Conservation (phyloP, 2,888 invertebrate species). For the Pristionchus mayeri region DNA sequence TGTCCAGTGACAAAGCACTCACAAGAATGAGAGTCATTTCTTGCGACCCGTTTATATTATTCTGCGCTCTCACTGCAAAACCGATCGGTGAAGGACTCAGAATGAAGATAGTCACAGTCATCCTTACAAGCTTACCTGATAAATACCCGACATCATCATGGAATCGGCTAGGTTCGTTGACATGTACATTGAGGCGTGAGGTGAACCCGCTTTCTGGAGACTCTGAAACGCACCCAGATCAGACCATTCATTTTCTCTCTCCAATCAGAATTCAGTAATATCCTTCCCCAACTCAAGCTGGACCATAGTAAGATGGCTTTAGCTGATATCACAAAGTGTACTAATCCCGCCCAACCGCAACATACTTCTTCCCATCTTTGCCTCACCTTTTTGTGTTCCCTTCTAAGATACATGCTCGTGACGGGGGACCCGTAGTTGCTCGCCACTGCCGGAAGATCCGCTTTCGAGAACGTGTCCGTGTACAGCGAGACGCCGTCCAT, state of each 20-base stretch:
- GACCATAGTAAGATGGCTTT: too few species aligned
- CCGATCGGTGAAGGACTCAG: too few species aligned
- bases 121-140: slow-evolving; percentile 62
- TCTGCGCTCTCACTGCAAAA: too few species aligned
- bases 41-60: too few species aligned
- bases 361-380: too few species aligned
- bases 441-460: slow-evolving; percentile 49
- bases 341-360: too few species aligned
- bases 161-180: slow-evolving; percentile 33
- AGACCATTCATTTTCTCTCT: neutral
- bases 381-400: slow-evolving; percentile 57
- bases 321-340: too few species aligned
- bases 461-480: slow-evolving; percentile 61
- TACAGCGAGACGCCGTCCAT: slow-evolving; percentile 54
- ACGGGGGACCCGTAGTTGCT: slow-evolving; percentile 52
- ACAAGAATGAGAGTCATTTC: too few species aligned
- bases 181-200: slow-evolving; percentile 45
- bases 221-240: slow-evolving; percentile 43
- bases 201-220: slow-evolving; percentile 35
- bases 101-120: too few species aligned
- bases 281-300: too few species aligned
- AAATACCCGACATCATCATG: slow-evolving; percentile 45
- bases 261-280: too few species aligned
- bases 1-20: too few species aligned
- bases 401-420: slow-evolving; percentile 65